phyloP scores from a whole-genome alignment of 2,113 vertebrate species.

The Nettapus auritus region DNA sequence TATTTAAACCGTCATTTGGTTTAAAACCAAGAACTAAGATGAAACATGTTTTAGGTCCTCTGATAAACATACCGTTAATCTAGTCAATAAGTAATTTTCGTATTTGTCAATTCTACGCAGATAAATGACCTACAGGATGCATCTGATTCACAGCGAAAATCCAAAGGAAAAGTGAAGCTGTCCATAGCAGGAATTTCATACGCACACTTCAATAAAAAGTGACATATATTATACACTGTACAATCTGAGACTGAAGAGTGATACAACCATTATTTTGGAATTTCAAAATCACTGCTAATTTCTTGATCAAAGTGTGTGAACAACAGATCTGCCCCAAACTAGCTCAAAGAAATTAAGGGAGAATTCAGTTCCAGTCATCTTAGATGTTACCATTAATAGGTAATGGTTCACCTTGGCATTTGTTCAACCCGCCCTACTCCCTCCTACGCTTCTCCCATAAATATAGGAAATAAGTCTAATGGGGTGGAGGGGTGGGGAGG shows the following conservation, averaged over 20 bases:
- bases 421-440: not conserved
- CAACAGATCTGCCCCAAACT: not conserved
- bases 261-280: not conserved
- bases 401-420: not conserved
- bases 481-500: too few species aligned
- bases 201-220: not conserved
- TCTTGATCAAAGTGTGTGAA: not conserved
- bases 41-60: not conserved
- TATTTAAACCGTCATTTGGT: not conserved
- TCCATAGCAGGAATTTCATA: not conserved
- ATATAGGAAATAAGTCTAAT: not conserved
- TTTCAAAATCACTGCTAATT: not conserved
- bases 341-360: not conserved
- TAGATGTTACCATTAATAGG: not conserved
- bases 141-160: not conserved
- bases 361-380: not conserved
- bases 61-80: not conserved
- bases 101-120: not conserved
- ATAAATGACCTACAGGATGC: not conserved
- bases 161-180: not conserved
- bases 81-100: not conserved
- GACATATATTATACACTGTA: not conserved
- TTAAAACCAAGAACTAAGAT: not conserved
- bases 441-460: not conserved
- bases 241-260: not conserved